Evolutionary conservation across 2,797 vertebrate species (phyloP), one percentile per base, ranked within the genome.

Genomic region (Gila robusta): DNA sequence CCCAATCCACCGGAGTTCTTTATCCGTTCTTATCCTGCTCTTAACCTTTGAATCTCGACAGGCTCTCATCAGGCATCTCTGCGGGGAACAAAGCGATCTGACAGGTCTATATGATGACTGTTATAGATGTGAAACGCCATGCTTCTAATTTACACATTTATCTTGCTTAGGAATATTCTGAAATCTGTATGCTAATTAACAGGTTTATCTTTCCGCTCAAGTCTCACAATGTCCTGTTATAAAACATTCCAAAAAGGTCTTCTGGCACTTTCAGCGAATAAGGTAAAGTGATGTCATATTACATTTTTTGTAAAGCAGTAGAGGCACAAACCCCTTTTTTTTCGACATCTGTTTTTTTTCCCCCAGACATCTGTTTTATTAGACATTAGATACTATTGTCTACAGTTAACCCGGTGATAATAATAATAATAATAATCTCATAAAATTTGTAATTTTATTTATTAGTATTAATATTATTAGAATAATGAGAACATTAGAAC

Each of bases 101-200:
- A 59, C 49, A 47, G 70, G 47, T 37, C 62, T 77, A 47, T 56
- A 59, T 59, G 66, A 78, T 44, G 37, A 78, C 52, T 72, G 28
- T 14, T 41, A 47, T 35, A 62, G 79, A 81, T 64, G 72, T 67
- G 28, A n/a, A 62, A 66, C 3, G 62, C 26, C 64, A 71, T 26
- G 52, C 72, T 71, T 86, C 66, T 52, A 85, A 85, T 90, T 79
- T 83, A 87, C 84, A 77, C 83, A 79, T 88, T 85, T 66, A 82
- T 66, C 74, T 85, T 9, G 19, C 71, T 64, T 26, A 69, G 54
- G 54, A 54, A 72, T 82, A 69, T 66, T 67, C 49, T 16, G 78
- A 82, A 78, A 66, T 81, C 79, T 62, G 8, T 44, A 87, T 85
- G 79, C 79, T 89, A 82, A 84, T 90, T 81, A 73, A 28, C 76